Base-by-base conservation (phyloP, 2,888 invertebrate species). In the Parelbella ahira region DNA sequence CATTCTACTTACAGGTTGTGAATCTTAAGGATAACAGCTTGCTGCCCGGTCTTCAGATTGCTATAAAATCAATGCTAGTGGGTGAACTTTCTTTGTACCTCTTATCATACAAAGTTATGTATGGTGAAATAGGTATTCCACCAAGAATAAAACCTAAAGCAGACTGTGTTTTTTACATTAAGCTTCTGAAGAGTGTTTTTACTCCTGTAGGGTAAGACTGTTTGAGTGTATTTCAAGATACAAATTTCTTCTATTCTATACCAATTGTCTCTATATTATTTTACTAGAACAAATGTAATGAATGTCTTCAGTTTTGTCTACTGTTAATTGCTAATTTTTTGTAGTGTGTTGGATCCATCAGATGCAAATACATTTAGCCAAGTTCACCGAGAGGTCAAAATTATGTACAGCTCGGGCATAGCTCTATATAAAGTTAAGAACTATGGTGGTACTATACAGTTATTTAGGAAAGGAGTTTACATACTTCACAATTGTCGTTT, bases 71-170 rank as follows among this genome's bases (percentile, higher is more conserved):
- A 0, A 97, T 97, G 97, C 77, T 89, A 53, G 90, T 92, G n/a
- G 91, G 91, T 25, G 97, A 97, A 77, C 86, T 91, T 46, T 88
- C 97, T 0, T 83, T 93, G 34, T 96, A 97, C 68, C 72, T 96
- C 0, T 88, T 97, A 11, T 88, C 91, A 3, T 92, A 94, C 32
- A 79, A 92, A 45, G 90, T 93, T 46, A 94, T 94, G 42, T 97
- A 91, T 73, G 94, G 93, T 1, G 86, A 89, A 53, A 54, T 92
- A 53, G 97, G 97, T 0, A 92, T 93, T 50, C 90, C 93, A 6
- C 95, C 95, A 0, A 88, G 95, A 45, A 92, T 97, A 36, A 95
- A 94, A 44, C 89, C 91, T 5, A 89, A 91, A 60, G 88, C 93
- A 0, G 90, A 92, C 51, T 91, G 94, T 37, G 74, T 94, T 2